These are phyloP conservation scores for Tiliqua scincoides DNA, from an alignment of 2,113 vertebrate species.

Conservation along the genomic window DNA sequence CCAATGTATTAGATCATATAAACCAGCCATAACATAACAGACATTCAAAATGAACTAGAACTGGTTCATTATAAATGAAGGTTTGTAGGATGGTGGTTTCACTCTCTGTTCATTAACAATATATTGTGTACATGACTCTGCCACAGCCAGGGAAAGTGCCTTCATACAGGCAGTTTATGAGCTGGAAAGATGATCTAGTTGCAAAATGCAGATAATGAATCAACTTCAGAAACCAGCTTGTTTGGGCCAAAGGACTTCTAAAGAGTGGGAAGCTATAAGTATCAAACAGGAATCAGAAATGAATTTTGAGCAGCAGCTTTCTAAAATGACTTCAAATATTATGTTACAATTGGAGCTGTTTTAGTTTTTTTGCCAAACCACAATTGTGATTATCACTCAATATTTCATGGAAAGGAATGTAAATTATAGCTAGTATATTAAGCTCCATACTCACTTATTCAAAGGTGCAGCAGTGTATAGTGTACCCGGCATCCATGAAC, in stretches of 20 bases:
- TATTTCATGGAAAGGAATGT: not conserved
- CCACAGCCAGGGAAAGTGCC: not conserved
- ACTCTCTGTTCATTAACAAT: constrained; percentile 33
- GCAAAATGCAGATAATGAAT: not conserved
- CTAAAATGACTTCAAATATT: not conserved
- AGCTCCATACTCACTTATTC: not conserved
- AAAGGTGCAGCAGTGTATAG: not conserved
- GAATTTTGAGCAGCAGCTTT: not conserved
- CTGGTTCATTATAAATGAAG: constrained; percentile 12
- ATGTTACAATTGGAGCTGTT: not conserved
- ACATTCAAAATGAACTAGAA: constrained; percentile 19
- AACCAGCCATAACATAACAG: constrained; percentile 40
- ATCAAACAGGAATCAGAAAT: not conserved
- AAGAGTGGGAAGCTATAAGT: constrained; percentile 22
- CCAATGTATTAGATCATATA: not conserved
- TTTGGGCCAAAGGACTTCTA: not conserved
- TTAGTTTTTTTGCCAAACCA: not conserved
- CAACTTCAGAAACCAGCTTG: not conserved
- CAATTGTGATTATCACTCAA: not conserved
- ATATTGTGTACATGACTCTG: not conserved
- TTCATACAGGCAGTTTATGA: constrained; percentile 35
- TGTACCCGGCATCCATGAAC: not conserved
- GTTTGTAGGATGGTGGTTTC: constrained; percentile 1
- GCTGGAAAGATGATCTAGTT: not conserved
- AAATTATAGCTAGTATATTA: not conserved